Percentiles rank a stretch among this genome's conserved stretches.
These are phyloP conservation scores for Silurus meridionalis DNA, from an alignment of 2,113 vertebrate genomes.

Conservation along the genomic window DNA sequence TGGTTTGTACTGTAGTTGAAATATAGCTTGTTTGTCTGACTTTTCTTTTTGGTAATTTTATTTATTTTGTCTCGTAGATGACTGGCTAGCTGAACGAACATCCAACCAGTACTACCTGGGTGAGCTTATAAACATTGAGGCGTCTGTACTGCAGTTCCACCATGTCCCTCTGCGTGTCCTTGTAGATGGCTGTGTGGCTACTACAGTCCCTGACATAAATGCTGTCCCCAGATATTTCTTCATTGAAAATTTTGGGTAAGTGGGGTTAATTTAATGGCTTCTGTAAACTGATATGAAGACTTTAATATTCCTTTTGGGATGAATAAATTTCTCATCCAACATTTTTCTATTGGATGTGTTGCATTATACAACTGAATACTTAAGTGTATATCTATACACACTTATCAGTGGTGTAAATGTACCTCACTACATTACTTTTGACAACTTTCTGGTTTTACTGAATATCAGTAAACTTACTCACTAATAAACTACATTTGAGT, in stretches of 20 bases:
- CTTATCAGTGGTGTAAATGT: too few species aligned
- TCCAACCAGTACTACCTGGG: slow-evolving; percentile 46
- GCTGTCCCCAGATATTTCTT: slow-evolving; percentile 38
- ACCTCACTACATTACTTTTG: too few species aligned
- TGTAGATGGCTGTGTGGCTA: slow-evolving; percentile 51
- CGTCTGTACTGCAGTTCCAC: slow-evolving; percentile 30
- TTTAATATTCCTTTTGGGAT: too few species aligned
- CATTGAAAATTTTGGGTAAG: slow-evolving; percentile 42
- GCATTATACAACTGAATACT: too few species aligned
- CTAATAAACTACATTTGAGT: too few species aligned
- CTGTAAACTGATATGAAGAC: too few species aligned
- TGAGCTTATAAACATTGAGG: slow-evolving; percentile 28
- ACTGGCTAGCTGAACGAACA: slow-evolving; percentile 39
- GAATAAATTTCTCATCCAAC: too few species aligned
- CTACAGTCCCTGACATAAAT: slow-evolving; percentile 15
- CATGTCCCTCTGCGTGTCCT: slow-evolving; percentile 42
- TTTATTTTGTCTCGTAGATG: slow-evolving; percentile 17
- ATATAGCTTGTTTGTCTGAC: not conserved
- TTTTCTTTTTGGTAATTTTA: not conserved
- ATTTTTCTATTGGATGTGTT: too few species aligned
- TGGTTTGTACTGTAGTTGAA: slow-evolving; percentile 1
- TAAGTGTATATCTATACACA: too few species aligned
- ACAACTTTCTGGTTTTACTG: too few species aligned
- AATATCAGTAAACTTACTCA: too few species aligned
- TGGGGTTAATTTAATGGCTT: not conserved